Base-by-base conservation (phyloP, 1,140 invertebrate species). In the Lasioglossum albipes region DNA sequence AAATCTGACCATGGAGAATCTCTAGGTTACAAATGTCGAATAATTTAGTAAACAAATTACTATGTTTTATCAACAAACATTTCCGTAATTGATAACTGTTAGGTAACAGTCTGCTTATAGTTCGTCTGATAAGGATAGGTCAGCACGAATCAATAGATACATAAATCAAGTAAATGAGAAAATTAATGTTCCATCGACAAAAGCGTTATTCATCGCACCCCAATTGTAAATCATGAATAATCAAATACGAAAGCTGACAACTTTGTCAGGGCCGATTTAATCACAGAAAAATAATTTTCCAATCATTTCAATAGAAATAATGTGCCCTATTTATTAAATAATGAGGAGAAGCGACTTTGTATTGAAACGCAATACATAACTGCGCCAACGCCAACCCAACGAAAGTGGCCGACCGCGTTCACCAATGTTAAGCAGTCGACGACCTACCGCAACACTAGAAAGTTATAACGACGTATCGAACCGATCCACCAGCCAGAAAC, bases 381-480 rank as follows among this genome's bases (percentile, higher is more conserved):
- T 20, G 6, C 3, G 0, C 6, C 27, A 42, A n/a, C 3, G 0
- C 6, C 27, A 42, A n/a, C 41, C 9, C 10, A 59, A n/a, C 0
- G 27, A 76, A 45, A 36, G 41, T 7, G 10, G 12, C 4, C n/a
- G 5, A 59, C 52, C 41, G 13, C 54, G 62, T 83, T 64, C n/a
- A 2, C 64, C 31, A 57, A 31, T 16, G 36, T 18, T 70, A 45
- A 66, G 7, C 41, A 75, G 70, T 75, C 71, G 22, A 70, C 42
- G 66, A 84, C 75, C 70, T 79, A 52, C 16, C 69, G 70, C 41
- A 79, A 73, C 57, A 36, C 18, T 68, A 83, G 66, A 83, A 83
- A 84, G 75, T 79, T 22, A 16, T 49, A 9, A n/a, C 2, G 12
- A 49, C 22, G 36, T 42, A 27, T 69, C 31, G 45, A 57, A 31